These are phyloP conservation scores for Trachymyrmex cornetzi DNA, from an alignment of 1,140 invertebrate genomes.

Conservation along the genomic window DNA sequence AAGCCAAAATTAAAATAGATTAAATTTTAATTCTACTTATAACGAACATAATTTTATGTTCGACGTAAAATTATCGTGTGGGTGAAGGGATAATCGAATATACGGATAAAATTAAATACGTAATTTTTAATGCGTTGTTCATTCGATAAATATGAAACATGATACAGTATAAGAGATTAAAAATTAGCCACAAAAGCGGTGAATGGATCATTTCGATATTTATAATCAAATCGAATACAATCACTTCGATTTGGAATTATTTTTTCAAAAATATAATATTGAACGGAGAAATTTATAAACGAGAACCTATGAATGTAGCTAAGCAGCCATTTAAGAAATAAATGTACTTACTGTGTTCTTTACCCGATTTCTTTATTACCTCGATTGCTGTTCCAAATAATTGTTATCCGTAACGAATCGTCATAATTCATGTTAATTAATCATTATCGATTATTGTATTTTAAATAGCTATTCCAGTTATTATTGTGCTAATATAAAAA, in stretches of 20 bases:
- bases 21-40: not conserved
- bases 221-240: not conserved
- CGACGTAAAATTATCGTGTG: not conserved
- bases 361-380: constrained; percentile 75
- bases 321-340: constrained; percentile 64
- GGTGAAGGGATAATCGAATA: constrained; percentile 23
- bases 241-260: not conserved
- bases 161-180: not conserved
- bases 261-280: not conserved
- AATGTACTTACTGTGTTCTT: constrained; percentile 71
- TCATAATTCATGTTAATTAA: constrained; percentile 74
- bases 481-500: constrained; percentile 84
- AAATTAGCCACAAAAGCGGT: not conserved
- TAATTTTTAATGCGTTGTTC: not conserved
- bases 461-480: constrained; percentile 82
- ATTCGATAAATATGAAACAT: constrained; percentile 17
- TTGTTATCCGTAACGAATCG: constrained; percentile 77
- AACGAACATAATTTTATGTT: not conserved
- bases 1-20: not conserved
- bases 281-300: not conserved
- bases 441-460: constrained; percentile 81
- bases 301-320: constrained; percentile 82
- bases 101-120: constrained; percentile 38
- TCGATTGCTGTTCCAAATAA: constrained; percentile 78
- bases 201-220: not conserved